Conservation (phyloP, 2,113 vertebrate genomes). For the Pachycephala philippinensis region DNA sequence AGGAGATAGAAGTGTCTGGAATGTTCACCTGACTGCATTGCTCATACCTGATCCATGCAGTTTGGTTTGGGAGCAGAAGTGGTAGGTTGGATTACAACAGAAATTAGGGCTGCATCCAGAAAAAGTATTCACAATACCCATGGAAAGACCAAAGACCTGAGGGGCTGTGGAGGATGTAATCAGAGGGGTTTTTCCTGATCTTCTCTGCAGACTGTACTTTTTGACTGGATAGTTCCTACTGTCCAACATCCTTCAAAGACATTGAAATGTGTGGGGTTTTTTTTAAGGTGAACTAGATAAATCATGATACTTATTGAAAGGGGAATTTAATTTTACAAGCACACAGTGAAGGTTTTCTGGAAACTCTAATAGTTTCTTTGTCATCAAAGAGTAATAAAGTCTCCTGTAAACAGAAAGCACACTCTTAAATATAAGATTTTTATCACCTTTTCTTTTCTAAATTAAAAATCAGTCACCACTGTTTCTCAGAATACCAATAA, state of each 20-base stretch:
- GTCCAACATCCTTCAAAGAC: background rate
- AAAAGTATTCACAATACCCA: background rate
- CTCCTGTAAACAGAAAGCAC: conserved; percentile 7
- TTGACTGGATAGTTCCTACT: background rate
- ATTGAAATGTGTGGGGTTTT: background rate
- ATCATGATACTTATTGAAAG: background rate
- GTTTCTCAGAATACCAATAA: conserved; percentile 43
- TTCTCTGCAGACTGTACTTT: background rate
- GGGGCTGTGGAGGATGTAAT: background rate
- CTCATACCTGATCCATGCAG: background rate
- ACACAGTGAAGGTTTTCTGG: background rate
- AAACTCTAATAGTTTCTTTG: background rate
- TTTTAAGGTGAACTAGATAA: background rate
- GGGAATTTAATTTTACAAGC: conserved; percentile 3
- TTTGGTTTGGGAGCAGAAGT: background rate
- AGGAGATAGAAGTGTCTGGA: background rate
- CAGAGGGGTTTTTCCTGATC: background rate
- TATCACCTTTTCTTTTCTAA: conserved; percentile 28
- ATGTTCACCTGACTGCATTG: background rate
- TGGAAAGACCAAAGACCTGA: background rate
- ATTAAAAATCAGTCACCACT: conserved; percentile 25
- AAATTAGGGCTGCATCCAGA: background rate
- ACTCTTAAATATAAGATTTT: conserved; percentile 28
- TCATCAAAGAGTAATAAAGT: conserved; percentile 11
- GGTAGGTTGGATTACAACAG: background rate